Base-by-base conservation (phyloP, 2,797 vertebrate genomes). In the Trachurus trachurus region DNA sequence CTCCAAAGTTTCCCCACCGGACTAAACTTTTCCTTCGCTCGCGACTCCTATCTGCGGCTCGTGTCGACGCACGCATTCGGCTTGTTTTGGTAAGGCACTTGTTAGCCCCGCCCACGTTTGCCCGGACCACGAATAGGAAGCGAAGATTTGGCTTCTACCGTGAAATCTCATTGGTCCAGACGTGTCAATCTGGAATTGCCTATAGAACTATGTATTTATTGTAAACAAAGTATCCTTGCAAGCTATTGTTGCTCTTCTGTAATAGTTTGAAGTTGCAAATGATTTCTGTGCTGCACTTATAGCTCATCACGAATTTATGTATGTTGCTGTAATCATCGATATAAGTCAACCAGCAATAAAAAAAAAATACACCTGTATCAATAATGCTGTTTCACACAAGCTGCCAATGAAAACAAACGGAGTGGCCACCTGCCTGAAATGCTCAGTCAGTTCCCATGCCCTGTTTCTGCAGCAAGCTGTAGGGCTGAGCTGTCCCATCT, bases 51-150 rank as follows among this genome's bases (percentile, higher is more conserved):
- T n/a, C 26, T 6, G 39, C 5, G 34, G 26, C 83, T 84, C 74
- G 74, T 83, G 89, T 87, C 54, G 5, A 45, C 6, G 60, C 82
- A 82, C 50, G 57, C 84, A 16, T 31, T 56, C 64, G 29, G 56
- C 88, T 88, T 91, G 89, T 92, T 93, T 93, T 93, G 93, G 84
- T 52, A 1, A 71, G 31, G 26, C 40, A 3, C 22, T 39, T 13
- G 2, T 44, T 10, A 74, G 42, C 78, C 66, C 78, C 92, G 78
- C 94, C 94, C 73, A 49, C 0, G 5, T 47, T 19, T 1, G 1
- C 1, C 1, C n/a, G 2, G 7, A 13, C 5, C 4, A 66, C 87
- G 88, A 93, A 92, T 93, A 37, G 72, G 16, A 82, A 15, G 19
- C 40, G 40, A 1, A 0, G 0, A 0, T 22, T 57, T 0, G 1